Base-by-base conservation (phyloP, 1,140 invertebrate species). In the Neodiprion virginianus region DNA sequence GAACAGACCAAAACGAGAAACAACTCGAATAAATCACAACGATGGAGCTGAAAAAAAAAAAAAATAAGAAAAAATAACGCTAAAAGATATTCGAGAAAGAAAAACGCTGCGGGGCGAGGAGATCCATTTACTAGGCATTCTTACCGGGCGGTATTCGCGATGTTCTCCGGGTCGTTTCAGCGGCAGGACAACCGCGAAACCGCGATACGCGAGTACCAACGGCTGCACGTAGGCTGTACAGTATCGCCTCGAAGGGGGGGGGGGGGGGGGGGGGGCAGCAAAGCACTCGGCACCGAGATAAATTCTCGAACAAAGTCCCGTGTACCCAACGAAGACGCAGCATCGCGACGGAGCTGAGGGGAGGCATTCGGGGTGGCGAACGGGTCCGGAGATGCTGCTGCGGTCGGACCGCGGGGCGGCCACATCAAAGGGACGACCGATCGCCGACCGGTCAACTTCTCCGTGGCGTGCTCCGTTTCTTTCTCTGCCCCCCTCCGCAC, bases 361-460 rank as follows among this genome's bases (percentile, higher is more conserved):
- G 53, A 61, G 53, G 53, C n/a, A 61, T 61, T 61, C 53, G 53
- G 53, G 53, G 53, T 61, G 61, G 65, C 8, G 70, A 73, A 69
- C 77, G 40, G 17, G 75, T 74, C 75, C 50, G 76, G 17, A 70
- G 72, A 61, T 61, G n/a, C 53, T 12, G 53, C 53, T 12, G 53
- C 53, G 11, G 53, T 8, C 5, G 53, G 53, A 61, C 53, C 53
- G 53, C 53, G 8, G 50, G 53, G 53, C 53, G 53, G 53, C 53
- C 53, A 61, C 7, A 61, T 61, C 53, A 61, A 61, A 61, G 53
- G 53, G 53, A 7, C 11, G n/a, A 61, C 53, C 53, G 53, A 61
- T 17, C n/a, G 53, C 53, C 53, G 53, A 61, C 53, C 53, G 53
- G 53, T 61, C 53, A 61, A 61, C 28, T 8, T 8, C 53, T 61